Percentiles rank a stretch among this genome's conserved stretches.
phyloP scores from a whole-genome alignment of 2,888 invertebrate genomes.

The Apeira syringaria region DNA sequence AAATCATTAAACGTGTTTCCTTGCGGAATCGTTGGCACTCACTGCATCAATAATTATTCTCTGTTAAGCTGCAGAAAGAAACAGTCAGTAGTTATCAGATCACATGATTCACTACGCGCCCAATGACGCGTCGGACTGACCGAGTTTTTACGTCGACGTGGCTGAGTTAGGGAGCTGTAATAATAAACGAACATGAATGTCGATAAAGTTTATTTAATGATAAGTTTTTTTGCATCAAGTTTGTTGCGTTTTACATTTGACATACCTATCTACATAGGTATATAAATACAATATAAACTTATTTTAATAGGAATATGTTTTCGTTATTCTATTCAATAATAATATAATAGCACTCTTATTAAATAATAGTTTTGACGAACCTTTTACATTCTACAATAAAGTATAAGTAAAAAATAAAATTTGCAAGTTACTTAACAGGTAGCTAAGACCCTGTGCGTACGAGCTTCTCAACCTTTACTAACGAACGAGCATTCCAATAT shows the following conservation, averaged over 20 bases:
- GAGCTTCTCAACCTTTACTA: conserved; percentile 18
- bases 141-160: too few species aligned
- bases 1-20: too few species aligned
- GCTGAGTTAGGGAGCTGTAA: too few species aligned
- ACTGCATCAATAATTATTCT: too few species aligned
- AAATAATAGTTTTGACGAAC: conserved; percentile 4
- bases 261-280: conserved; percentile 7
- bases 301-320: conserved; percentile 28
- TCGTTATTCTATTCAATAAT: conserved; percentile 12
- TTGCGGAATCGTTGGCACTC: too few species aligned
- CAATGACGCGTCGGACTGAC: too few species aligned
- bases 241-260: conserved; percentile 24
- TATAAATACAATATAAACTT: conserved; percentile 21
- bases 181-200: background rate
- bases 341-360: conserved; percentile 24
- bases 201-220: conserved; percentile 22
- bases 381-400: conserved; percentile 9
- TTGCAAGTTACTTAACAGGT: conserved; percentile 26
- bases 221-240: conserved; percentile 13
- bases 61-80: too few species aligned
- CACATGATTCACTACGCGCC: too few species aligned
- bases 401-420: conserved; percentile 21
- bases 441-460: conserved; percentile 29
- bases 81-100: too few species aligned
- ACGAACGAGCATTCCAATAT: too few species aligned